Percentiles rank a stretch among this genome's conserved stretches.
These are phyloP conservation scores for Oikopleura dioica DNA, from an alignment of 23 tunicate genomes.

Conservation along the genomic window DNA sequence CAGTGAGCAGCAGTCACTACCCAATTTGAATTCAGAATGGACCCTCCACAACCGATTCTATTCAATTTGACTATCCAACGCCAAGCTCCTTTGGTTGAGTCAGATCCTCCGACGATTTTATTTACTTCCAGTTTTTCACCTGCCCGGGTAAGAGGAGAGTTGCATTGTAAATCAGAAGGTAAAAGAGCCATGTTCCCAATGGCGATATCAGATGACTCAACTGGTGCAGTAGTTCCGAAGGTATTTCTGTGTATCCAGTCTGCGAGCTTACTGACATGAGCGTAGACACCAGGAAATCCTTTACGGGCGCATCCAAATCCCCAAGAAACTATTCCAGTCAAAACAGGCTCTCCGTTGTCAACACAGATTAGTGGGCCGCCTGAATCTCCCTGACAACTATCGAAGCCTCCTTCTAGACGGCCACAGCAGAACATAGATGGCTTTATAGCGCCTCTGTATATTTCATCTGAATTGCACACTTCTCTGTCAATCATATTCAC, in stretches of 20 bases:
- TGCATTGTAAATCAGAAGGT: background rate
- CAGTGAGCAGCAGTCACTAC: conserved; percentile 1
- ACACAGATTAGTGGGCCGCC: conserved; percentile 4
- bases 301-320: conserved; percentile 2
- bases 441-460: background rate
- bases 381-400: conserved; percentile 4
- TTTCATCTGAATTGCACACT: background rate
- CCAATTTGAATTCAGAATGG: background rate
- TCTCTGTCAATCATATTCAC: conserved; percentile 1
- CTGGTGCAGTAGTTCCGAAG: background rate
- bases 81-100: background rate
- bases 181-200: background rate
- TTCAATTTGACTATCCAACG: background rate
- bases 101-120: background rate
- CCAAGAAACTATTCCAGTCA: conserved; percentile 6
- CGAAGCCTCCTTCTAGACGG: conserved; percentile 3
- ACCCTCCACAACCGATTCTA: conserved; percentile 1
- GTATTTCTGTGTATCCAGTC: conserved; percentile 6
- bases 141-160: background rate
- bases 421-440: conserved; percentile 1
- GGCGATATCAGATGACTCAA: too few relatives aligned
- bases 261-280: background rate
- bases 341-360: background rate
- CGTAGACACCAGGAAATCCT: conserved; percentile 1
- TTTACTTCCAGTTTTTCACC: background rate